Percentiles rank a stretch among this genome's conserved stretches.
Conservation (phyloP, 2,888 invertebrate genomes). For the Dromius quadrimaculatus region DNA sequence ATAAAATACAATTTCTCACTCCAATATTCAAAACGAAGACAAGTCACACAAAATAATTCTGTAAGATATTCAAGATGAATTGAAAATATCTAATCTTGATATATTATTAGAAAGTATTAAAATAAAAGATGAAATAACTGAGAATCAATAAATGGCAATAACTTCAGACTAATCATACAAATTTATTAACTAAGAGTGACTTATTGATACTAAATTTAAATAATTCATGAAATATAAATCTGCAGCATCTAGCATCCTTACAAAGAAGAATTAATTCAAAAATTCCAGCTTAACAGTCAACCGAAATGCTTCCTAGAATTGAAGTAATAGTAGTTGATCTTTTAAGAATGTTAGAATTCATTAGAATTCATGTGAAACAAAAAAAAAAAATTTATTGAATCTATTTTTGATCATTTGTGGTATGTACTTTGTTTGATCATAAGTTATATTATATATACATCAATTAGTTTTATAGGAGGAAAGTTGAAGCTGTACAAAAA, state of each 20-base stretch:
- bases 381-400: slow-evolving; percentile 29
- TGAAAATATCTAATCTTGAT: background rate
- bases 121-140: slow-evolving; percentile 23
- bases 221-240: slow-evolving; percentile 33
- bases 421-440: slow-evolving; percentile 31
- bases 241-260: slow-evolving; percentile 24
- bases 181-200: slow-evolving; percentile 38
- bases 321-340: slow-evolving; percentile 28
- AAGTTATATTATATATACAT: too few relatives aligned
- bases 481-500: too few relatives aligned
- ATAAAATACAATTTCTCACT: too few relatives aligned
- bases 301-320: slow-evolving; percentile 20
- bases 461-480: too few relatives aligned
- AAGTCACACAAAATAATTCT: too few relatives aligned
- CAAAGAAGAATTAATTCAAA: slow-evolving; percentile 9
- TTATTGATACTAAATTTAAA: slow-evolving; percentile 12
- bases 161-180: slow-evolving; percentile 37
- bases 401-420: slow-evolving; percentile 22
- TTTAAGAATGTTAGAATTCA: background rate
- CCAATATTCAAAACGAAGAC: too few relatives aligned
- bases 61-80: too few relatives aligned
- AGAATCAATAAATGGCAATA: slow-evolving; percentile 28
- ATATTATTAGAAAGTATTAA: background rate
- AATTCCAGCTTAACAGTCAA: slow-evolving; percentile 17
- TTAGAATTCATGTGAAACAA: slow-evolving; percentile 10